Evolutionary conservation across 2,113 vertebrate genomes (phyloP), one percentile per base, ranked within the genome.

Genomic region (Myotis brandtii): DNA sequence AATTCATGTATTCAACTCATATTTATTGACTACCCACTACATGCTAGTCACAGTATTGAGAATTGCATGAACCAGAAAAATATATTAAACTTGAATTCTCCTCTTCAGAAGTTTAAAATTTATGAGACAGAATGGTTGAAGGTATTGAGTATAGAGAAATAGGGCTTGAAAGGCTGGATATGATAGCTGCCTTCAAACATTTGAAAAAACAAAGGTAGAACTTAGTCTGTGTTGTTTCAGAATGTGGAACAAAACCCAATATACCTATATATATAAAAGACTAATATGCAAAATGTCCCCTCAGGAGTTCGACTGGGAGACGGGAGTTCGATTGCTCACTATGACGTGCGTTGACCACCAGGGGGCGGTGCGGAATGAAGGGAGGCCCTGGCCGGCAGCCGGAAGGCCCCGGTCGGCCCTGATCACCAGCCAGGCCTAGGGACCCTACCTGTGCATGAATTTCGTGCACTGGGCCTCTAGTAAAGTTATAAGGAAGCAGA

Each of bases 91-190:
- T 86, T 92, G 23, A 46, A 66, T 86, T 73, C 48, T 91, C 52
- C 25, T 91, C 30, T 89, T 73, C 72, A 91, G 32, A 84, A 92
- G 40, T 30, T 95, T 93, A 66, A 92, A 92, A 77, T 64, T 72
- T 93, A 79, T 76, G 67, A 91, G 21, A 81, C 11, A 81, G 67
- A 91, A 77, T 93, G 16, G n/a, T 54, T 59, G 37, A 67, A 20
- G 14, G 7, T 72, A 73, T 40, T 40, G 32, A 30, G 37, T n/a
- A n/a, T 75, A 80, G 59, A 75, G 73, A 95, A 46, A 90, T 67
- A n/a, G 25, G 52, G 40, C 56, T 86, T 85, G 37, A 27, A 23
- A 52, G 14, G 20, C 21, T 85, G 46, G 81, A 32, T 75, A 46
- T 59, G n/a, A 84, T 64, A 82, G 20, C 20, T 91, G 3, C 70